Evolutionary conservation across 2,113 vertebrate species (phyloP).

Genomic region (Patagioenas fasciata): DNA sequence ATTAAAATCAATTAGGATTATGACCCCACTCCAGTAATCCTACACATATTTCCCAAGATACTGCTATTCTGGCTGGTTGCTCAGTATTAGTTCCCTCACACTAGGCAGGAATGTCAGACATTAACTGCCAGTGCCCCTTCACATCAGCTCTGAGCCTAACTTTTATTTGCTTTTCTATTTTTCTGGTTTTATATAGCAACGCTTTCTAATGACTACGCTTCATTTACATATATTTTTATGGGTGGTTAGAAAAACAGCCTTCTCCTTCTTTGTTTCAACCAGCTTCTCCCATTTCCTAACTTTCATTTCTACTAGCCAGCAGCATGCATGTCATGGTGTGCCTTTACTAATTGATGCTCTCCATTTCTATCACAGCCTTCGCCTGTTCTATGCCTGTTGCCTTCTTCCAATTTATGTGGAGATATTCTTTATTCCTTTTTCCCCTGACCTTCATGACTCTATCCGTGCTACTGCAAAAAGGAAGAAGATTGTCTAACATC

Average conservation of each 20-base stretch:
- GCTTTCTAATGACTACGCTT: background rate
- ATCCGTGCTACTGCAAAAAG: constrained; percentile 9
- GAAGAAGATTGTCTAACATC: background rate
- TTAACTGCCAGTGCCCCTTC: background rate
- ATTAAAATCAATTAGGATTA: background rate
- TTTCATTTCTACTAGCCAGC: background rate
- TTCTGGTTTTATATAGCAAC: background rate
- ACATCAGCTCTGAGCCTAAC: background rate
- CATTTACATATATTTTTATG: background rate
- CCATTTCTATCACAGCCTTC: background rate
- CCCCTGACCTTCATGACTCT: constrained; percentile 9
- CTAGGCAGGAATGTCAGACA: background rate
- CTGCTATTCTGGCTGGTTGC: background rate
- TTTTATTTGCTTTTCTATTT: background rate
- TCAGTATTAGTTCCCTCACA: background rate
- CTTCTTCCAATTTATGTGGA: constrained; percentile 38
- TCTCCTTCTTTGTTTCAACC: background rate
- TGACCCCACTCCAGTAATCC: accelerated
- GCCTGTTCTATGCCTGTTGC: background rate
- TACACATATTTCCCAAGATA: background rate
- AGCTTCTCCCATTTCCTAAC: background rate
- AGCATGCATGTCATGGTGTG: background rate
- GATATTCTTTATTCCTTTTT: constrained; percentile 6
- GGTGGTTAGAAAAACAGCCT: background rate
- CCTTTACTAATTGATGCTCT: background rate